A percentile compares a stretch with the other conserved stretches of the same genome.
Conservation (phyloP, 2,888 invertebrate genomes). For the Aromia moschata region DNA sequence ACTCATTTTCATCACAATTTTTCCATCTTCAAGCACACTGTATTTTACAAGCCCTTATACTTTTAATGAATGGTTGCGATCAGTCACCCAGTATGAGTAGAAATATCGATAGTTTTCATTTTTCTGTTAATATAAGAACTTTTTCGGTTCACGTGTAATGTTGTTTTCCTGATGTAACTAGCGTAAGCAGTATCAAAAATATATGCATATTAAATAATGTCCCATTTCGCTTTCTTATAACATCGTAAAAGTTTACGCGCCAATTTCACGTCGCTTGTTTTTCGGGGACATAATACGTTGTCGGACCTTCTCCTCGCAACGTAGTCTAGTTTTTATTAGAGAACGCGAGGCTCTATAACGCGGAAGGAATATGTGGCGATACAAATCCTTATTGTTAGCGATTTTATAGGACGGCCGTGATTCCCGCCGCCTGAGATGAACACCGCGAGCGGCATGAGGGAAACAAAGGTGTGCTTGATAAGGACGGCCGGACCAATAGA, state of each 20-base stretch:
- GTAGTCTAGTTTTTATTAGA: slow-evolving; percentile 22
- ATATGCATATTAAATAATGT: too few species aligned
- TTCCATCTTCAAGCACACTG: too few species aligned
- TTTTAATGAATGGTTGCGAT: too few species aligned
- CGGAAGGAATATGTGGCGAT: slow-evolving; percentile 55
- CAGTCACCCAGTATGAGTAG: too few species aligned
- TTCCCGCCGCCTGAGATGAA: slow-evolving; percentile 50
- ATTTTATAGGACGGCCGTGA: slow-evolving; percentile 60
- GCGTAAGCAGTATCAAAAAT: too few species aligned
- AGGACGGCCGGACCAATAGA: slow-evolving; percentile 59
- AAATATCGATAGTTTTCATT: too few species aligned
- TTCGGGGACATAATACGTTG: slow-evolving; percentile 11
- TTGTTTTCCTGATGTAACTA: too few species aligned
- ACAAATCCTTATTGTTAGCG: slow-evolving; percentile 59
- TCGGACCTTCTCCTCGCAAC: slow-evolving; percentile 16
- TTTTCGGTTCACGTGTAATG: too few species aligned
- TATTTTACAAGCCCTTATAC: too few species aligned
- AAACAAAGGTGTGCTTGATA: slow-evolving; percentile 34
- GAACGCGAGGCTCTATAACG: slow-evolving; percentile 41
- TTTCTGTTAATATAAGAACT: too few species aligned
- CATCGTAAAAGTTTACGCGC: slow-evolving; percentile 20
- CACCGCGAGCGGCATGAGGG: background rate
- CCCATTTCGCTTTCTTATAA: too few species aligned
- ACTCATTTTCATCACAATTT: too few species aligned
- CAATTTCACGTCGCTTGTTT: slow-evolving; percentile 10